A percentile compares a stretch with the other conserved stretches of the same genome.
Conservation (phyloP, 92 coral and sea anemone genomes). For the Plumapathes pennacea region DNA sequence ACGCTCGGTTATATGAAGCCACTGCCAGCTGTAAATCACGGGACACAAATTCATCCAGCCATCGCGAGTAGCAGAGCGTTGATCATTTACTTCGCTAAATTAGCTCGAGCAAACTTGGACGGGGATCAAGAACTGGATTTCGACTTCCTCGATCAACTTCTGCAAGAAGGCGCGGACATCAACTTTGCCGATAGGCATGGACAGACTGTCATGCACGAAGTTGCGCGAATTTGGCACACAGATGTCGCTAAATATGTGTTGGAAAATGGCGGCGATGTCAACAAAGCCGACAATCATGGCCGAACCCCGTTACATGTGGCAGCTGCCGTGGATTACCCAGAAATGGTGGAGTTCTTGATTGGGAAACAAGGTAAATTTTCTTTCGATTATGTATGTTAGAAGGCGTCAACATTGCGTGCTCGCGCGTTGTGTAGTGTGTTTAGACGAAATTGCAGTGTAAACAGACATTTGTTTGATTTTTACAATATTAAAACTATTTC, state of each 20-base stretch:
- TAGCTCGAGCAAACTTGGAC: constrained; percentile 72
- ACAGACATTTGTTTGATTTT: too few species aligned
- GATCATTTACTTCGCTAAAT: constrained; percentile 91
- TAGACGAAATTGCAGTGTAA: too few species aligned
- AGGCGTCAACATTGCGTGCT: too few species aligned
- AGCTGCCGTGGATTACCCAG: constrained; percentile 96
- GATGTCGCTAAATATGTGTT: constrained; percentile 89
- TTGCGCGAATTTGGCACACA: constrained; percentile 93
- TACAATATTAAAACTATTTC: too few species aligned
- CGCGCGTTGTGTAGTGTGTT: too few species aligned
- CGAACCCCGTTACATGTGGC: constrained; percentile 92
- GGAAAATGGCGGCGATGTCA: constrained; percentile 90
- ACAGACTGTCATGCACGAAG: constrained; percentile 92
- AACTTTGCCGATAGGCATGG: constrained; percentile 90
- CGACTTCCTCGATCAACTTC: constrained; percentile 67
- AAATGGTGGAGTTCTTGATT: constrained; percentile 87
- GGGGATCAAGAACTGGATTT: constrained; percentile 81
- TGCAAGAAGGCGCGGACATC: constrained; percentile 83
- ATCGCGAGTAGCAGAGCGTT: constrained; percentile 77
- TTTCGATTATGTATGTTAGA: too few species aligned
- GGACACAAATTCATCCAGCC: constrained; percentile 31
- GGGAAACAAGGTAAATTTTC: constrained; percentile 66
- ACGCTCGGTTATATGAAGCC: constrained; percentile 67
- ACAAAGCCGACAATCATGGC: constrained; percentile 77
- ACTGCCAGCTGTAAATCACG: constrained; percentile 29